phyloP scores from a whole-genome alignment of 2,797 vertebrate genomes.

The Phrynocephalus vlangalii region DNA sequence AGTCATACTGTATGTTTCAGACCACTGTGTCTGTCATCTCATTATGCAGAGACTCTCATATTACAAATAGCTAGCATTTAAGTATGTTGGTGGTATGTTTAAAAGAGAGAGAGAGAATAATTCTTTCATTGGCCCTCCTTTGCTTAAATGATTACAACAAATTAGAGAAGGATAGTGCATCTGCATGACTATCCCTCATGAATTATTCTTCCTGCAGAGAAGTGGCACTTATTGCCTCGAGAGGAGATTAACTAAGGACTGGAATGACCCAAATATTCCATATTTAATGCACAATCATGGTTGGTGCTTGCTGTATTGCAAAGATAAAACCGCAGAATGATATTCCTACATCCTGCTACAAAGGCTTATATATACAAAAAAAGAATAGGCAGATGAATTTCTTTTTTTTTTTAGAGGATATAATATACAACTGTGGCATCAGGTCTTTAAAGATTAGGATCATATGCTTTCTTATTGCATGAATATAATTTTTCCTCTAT shows the following conservation, averaged over 20 bases:
- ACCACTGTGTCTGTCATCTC: slow-evolving; percentile 36
- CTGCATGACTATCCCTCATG: slow-evolving; percentile 17
- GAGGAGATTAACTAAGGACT: slow-evolving; percentile 34
- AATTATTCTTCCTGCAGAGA: slow-evolving; percentile 30
- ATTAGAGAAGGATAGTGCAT: slow-evolving; percentile 42
- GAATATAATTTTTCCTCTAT: not conserved
- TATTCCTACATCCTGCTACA: slow-evolving; percentile 35
- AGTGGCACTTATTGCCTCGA: slow-evolving; percentile 26
- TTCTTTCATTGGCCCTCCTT: slow-evolving; percentile 32
- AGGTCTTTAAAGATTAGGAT: not conserved
- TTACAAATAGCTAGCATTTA: slow-evolving; percentile 16
- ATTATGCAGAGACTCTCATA: slow-evolving; percentile 35
- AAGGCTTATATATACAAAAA: slow-evolving; percentile 26
- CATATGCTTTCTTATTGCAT: not conserved
- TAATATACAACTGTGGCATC: slow-evolving; percentile 26
- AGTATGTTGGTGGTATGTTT: slow-evolving; percentile 24
- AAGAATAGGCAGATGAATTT: slow-evolving; percentile 11
- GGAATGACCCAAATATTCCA: slow-evolving; percentile 47
- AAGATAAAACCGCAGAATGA: slow-evolving; percentile 36
- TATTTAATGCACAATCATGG: slow-evolving; percentile 37
- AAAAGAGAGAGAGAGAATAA: slow-evolving; percentile 2
- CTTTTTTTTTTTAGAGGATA: slow-evolving; percentile 9
- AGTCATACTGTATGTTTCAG: slow-evolving; percentile 37
- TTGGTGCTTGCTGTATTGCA: slow-evolving; percentile 35
- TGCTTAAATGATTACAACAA: slow-evolving; percentile 27